Evolutionary conservation across 2,113 vertebrate species (phyloP).

Genomic region (Rhinogobius similis): DNA sequence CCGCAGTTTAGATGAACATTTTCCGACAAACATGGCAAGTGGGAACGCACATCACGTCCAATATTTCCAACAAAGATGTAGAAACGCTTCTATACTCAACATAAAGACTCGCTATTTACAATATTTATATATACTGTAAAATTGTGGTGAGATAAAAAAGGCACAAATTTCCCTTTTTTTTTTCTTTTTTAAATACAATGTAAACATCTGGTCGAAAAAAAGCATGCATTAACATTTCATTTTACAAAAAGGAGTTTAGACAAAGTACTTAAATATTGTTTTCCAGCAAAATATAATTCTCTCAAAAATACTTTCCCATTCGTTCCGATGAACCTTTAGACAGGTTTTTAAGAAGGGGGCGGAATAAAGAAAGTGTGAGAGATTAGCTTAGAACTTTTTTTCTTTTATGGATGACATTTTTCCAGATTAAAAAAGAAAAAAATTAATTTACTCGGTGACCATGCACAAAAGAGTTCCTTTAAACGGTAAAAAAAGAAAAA

Average conservation of each 20-base stretch:
- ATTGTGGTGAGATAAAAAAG: conserved; percentile 98
- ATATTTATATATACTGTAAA: conserved; percentile 88
- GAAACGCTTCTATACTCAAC: conserved; percentile 88
- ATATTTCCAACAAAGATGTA: conserved; percentile 70
- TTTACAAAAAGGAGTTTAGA: conserved; percentile 99
- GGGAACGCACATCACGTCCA: conserved; percentile 65
- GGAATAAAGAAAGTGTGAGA: conserved; percentile 86
- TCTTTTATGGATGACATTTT: conserved; percentile 18
- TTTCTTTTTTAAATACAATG: conserved; percentile 97
- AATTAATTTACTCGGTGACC: conserved; percentile 50
- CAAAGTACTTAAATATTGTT: conserved; percentile 99
- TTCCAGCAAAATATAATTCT: conserved; percentile 99
- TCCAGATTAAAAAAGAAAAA: conserved; percentile 25
- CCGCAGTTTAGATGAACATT: conserved; percentile 42
- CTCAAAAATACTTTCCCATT: conserved; percentile 99
- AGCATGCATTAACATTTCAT: conserved; percentile 99
- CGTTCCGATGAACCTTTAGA: conserved; percentile 94
- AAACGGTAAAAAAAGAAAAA: conserved; percentile 62
- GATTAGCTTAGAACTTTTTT: conserved; percentile 55
- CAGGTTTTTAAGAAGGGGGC: conserved; percentile 80
- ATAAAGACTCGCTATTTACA: conserved; percentile 94
- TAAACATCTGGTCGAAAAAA: conserved; percentile 94
- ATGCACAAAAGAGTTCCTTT: conserved; percentile 43
- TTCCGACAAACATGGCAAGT: conserved; percentile 58
- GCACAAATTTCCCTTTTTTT: conserved; percentile 97